Conservation (phyloP, 2,113 vertebrate species). For the Oncorhynchus mykiss region DNA sequence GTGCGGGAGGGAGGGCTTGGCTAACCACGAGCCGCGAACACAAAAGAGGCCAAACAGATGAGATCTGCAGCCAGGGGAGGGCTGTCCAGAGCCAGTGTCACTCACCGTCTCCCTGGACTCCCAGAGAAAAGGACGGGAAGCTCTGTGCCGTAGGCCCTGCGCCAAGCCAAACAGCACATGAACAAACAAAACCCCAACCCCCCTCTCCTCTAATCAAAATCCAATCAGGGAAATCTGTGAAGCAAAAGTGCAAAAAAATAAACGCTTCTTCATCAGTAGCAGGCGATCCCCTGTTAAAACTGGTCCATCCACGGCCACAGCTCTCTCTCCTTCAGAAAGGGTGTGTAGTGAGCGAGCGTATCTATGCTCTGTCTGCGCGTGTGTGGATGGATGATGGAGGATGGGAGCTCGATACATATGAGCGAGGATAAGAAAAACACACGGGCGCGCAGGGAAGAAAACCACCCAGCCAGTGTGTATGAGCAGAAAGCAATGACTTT, state of each 20-base stretch:
- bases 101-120: slow-evolving; percentile 23
- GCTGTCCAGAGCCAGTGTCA: slow-evolving; percentile 32
- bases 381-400: slow-evolving; percentile 27
- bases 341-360: slow-evolving; percentile 14
- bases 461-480: slow-evolving; percentile 2
- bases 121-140: background rate
- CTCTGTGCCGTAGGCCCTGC: background rate
- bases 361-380: background rate
- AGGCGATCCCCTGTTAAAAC: slow-evolving; percentile 30
- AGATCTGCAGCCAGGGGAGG: slow-evolving; percentile 41
- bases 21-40: slow-evolving; percentile 68
- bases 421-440: background rate
- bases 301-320: slow-evolving; percentile 16
- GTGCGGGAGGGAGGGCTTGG: slow-evolving; percentile 65
- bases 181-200: slow-evolving; percentile 12
- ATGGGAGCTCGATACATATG: background rate
- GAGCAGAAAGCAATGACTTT: background rate
- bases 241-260: slow-evolving; percentile 12
- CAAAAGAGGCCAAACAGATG: slow-evolving; percentile 69
- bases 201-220: slow-evolving; percentile 43
- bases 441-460: background rate
- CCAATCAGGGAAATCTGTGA: slow-evolving; percentile 47
- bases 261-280: slow-evolving; percentile 35
- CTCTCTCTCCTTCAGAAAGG: background rate
- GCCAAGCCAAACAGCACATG: background rate